Evolutionary conservation across 92 coral and sea anemone species (phyloP).

Genomic region (Epizoanthus fatuus): DNA sequence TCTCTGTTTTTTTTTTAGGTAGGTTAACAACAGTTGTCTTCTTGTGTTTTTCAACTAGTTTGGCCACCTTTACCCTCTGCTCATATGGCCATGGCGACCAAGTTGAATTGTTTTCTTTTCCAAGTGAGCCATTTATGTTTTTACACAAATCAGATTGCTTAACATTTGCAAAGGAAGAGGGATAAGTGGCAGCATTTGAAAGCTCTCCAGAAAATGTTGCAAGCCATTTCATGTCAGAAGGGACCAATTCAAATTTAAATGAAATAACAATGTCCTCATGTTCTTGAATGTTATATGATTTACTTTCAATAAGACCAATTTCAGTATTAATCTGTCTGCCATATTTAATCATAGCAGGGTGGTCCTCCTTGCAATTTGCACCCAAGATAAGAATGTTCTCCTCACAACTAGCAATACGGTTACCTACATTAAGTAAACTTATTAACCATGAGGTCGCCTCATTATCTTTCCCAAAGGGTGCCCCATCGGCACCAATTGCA

Average conservation of each 20-base stretch:
- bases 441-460: conserved; percentile 78
- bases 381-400: conserved; percentile 47
- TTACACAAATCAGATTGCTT: conserved; percentile 53
- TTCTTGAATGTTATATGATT: conserved; percentile 63
- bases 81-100: conserved; percentile 83
- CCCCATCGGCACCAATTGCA: conserved; percentile 80
- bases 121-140: conserved; percentile 65
- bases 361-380: conserved; percentile 53
- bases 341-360: conserved; percentile 39
- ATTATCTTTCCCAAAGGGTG: conserved; percentile 78
- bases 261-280: conserved; percentile 56
- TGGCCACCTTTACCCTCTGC: conserved; percentile 71
- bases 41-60: conserved; percentile 67
- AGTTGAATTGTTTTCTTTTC: conserved; percentile 61
- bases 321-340: conserved; percentile 32
- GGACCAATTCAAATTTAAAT: conserved; percentile 78
- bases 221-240: conserved; percentile 85
- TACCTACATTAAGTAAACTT: conserved; percentile 56
- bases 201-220: conserved; percentile 80
- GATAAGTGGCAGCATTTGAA: conserved; percentile 35
- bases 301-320: conserved; percentile 61
- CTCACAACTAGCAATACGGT: conserved; percentile 36
- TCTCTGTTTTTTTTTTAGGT: conserved; percentile 73
- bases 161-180: conserved; percentile 26
- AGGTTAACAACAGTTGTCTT: conserved; percentile 56